Evolutionary conservation across 2,888 invertebrate genomes (phyloP), one percentile per base, ranked within the genome.

Genomic region (Penaeus monodon): DNA sequence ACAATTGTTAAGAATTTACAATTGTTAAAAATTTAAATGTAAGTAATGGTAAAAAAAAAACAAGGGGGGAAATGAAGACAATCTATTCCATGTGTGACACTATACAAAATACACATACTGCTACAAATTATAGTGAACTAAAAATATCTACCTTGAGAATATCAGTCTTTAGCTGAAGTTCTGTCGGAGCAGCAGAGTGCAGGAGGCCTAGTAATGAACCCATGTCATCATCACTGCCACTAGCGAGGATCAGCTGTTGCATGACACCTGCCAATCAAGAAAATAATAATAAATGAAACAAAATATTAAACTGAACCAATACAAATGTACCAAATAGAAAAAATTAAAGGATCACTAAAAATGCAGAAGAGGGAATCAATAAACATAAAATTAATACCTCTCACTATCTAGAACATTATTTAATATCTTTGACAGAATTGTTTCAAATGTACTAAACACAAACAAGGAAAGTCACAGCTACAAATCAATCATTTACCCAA

Each of bases 191-290:
- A 7, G 97, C 96, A 10, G 97, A 96, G 93, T 98, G 98, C 95
- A 99, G 96, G 33, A 98, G 96, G 76, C 96, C 97, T 33, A 99
- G 94, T 86, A 99, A 93, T 29, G 97, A 96, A 0, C 96, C 96
- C 98, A 99, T 97, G 91, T 99, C 98, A 91, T 99, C 99, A 91
- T 99, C 99, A 0, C 98, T 98, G 0, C 97, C 98, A 64, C 96
- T 95, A 80, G 97, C 97, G 89, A 98, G 94, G 91, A 98, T 95
- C 73, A 98, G 93, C 93, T 98, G 97, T 90, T 97, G 95, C 90
- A 98, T 95, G 83, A 98, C 96, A 88, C 96, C 95, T 95, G 91
- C 24, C 91, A 91, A 90, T 85, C 81, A 44, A 27, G n/a, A 14
- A 57, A 38, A 73, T 29, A 38, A 27, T 57, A 49, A 27, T 66